These are phyloP conservation scores for Cottoperca gobio DNA, from an alignment of 2,797 vertebrate genomes.

Conservation along the genomic window DNA sequence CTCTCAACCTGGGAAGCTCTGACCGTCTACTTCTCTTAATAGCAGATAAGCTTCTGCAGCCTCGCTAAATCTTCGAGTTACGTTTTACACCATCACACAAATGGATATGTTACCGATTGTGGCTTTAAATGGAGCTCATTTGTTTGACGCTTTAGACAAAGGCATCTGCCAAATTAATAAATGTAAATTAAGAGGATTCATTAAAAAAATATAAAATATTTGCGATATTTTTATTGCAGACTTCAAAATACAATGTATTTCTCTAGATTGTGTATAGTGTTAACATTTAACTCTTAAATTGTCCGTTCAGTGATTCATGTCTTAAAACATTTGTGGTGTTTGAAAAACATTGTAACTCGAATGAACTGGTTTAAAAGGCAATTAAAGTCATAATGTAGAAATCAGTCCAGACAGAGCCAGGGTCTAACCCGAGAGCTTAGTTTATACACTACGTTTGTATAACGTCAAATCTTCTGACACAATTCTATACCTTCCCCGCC, in stretches of 20 bases:
- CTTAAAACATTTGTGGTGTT: neutral
- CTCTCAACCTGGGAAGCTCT: neutral
- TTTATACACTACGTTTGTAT: slow-evolving; percentile 52
- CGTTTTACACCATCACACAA: neutral
- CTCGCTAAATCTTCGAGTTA: neutral
- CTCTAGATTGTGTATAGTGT: neutral
- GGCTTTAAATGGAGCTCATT: neutral
- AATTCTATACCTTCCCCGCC: slow-evolving; percentile 63
- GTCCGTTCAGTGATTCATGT: neutral
- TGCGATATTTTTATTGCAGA: neutral
- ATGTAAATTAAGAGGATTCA: neutral
- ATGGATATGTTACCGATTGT: neutral
- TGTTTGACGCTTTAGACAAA: neutral
- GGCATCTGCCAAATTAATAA: neutral
- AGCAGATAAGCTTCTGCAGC: neutral
- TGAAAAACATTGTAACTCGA: neutral
- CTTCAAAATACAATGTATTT: neutral
- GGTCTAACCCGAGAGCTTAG: slow-evolving; percentile 33
- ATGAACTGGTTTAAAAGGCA: slow-evolving; percentile 11
- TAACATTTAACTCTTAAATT: neutral
- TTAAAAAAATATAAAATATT: neutral
- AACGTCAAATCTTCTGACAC: slow-evolving; percentile 68
- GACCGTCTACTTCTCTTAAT: neutral
- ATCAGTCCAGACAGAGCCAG: slow-evolving; percentile 22
- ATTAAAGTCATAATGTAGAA: slow-evolving; percentile 9